A percentile compares a stretch with the other conserved stretches of the same genome.
Conservation (phyloP, 2,113 vertebrate genomes). For the Eublepharis macularius region DNA sequence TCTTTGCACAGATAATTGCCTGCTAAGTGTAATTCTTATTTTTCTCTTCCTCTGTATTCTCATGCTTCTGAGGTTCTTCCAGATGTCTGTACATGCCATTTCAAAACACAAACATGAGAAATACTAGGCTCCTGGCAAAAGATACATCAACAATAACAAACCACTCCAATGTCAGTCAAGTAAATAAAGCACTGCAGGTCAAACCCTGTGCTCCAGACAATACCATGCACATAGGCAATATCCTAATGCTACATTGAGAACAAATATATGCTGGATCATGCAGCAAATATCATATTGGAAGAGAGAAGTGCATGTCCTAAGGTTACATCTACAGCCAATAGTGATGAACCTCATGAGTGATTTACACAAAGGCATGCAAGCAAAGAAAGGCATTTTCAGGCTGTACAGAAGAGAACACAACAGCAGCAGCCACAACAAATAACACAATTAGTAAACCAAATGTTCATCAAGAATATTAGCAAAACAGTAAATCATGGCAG, state of each 20-base stretch:
- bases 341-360: conserved; percentile 43
- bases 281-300: conserved; percentile 62
- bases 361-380: conserved; percentile 40
- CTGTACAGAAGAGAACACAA: conserved; percentile 24
- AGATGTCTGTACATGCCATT: conserved; percentile 51
- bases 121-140: conserved; percentile 60
- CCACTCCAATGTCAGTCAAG: conserved; percentile 60
- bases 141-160: conserved; percentile 66
- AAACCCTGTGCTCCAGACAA: conserved; percentile 67
- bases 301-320: conserved; percentile 48
- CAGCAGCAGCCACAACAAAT: not conserved
- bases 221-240: conserved; percentile 56
- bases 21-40: too few relatives aligned
- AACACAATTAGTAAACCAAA: conserved; percentile 36
- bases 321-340: conserved; percentile 62
- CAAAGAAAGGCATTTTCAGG: conserved; percentile 30
- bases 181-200: conserved; percentile 71
- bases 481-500: conserved; percentile 41
- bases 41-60: too few relatives aligned
- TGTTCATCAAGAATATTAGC: conserved; percentile 37
- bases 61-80: not conserved
- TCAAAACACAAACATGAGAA: conserved; percentile 58
- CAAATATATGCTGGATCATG: not conserved
- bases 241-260: not conserved
- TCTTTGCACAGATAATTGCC: too few relatives aligned